Conservation (phyloP, 2,888 invertebrate genomes). For the Crioceris asparagi region DNA sequence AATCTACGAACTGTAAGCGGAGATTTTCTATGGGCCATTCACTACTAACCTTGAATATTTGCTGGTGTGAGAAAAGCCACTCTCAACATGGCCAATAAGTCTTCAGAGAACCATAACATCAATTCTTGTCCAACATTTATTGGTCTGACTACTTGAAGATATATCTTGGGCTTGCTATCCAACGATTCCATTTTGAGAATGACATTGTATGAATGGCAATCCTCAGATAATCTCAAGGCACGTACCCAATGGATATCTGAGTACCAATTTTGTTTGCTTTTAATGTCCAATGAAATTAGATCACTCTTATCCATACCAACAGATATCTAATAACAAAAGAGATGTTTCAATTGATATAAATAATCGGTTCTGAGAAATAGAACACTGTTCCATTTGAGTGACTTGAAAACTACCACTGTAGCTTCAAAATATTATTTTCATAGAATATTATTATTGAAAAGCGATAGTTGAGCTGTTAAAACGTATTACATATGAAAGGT, state of each 20-base stretch:
- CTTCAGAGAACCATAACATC: constrained; percentile 74
- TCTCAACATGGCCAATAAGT: constrained; percentile 56
- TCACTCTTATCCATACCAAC: constrained; percentile 25
- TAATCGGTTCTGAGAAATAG: not conserved
- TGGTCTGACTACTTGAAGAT: constrained; percentile 41
- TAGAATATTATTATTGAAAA: too few species aligned
- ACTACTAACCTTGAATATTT: constrained; percentile 64
- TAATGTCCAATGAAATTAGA: constrained; percentile 28
- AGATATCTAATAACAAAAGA: constrained; percentile 25
- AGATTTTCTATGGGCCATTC: too few species aligned
- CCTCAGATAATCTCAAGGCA: constrained; percentile 45
- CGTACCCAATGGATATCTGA: constrained; percentile 34
- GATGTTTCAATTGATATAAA: not conserved
- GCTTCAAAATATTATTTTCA: not conserved
- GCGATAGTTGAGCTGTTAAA: too few species aligned
- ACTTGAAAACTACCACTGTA: not conserved
- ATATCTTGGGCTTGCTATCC: constrained; percentile 24
- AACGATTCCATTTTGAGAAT: constrained; percentile 35
- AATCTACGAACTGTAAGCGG: too few species aligned
- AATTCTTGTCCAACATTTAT: constrained; percentile 57
- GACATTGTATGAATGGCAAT: constrained; percentile 55
- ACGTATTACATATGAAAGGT: too few species aligned
- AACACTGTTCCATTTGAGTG: not conserved
- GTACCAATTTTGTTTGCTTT: constrained; percentile 27
- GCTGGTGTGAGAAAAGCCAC: constrained; percentile 70